Percentiles rank a stretch among this genome's conserved stretches.
Conservation (phyloP, 2,113 vertebrate species). For the Gobiocypris rarus region DNA sequence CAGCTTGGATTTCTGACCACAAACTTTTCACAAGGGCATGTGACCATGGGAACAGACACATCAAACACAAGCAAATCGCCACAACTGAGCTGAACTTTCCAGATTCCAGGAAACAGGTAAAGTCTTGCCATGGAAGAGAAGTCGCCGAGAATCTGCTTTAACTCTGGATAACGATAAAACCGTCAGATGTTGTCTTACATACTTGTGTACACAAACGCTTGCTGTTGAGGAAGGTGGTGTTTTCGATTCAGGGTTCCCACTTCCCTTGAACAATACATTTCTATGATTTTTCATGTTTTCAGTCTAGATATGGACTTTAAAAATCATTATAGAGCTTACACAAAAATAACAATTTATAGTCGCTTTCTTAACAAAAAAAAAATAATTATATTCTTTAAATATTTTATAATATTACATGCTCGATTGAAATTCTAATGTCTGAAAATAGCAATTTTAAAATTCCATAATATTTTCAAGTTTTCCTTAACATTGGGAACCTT, state of each 20-base stretch:
- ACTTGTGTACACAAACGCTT: neutral
- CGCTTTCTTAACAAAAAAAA: neutral
- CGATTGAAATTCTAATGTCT: neutral
- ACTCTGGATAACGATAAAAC: slow-evolving; percentile 34
- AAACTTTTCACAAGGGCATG: slow-evolving; percentile 74
- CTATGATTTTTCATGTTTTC: neutral
- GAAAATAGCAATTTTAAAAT: neutral
- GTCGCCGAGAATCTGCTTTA: slow-evolving; percentile 31
- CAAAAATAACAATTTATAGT: neutral
- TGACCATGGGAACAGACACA: slow-evolving; percentile 70
- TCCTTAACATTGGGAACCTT: neutral
- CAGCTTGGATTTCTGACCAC: slow-evolving; percentile 51
- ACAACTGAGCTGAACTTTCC: slow-evolving; percentile 45
- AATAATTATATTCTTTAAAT: too few relatives aligned
- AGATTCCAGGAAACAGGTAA: slow-evolving; percentile 38
- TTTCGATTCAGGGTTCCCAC: neutral
- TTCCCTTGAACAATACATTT: neutral
- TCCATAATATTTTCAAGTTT: neutral
- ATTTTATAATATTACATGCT: neutral
- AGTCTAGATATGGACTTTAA: slow-evolving; percentile 28
- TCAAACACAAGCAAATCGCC: slow-evolving; percentile 28
- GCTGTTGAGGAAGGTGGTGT: neutral
- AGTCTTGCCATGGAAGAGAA: slow-evolving; percentile 6
- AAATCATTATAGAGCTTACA: neutral
- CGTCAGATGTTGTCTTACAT: slow-evolving; percentile 30